Percentiles rank a stretch among this genome's conserved stretches.
phyloP scores from a whole-genome alignment of 2,888 invertebrate species.

The Cosmia trapezina region DNA sequence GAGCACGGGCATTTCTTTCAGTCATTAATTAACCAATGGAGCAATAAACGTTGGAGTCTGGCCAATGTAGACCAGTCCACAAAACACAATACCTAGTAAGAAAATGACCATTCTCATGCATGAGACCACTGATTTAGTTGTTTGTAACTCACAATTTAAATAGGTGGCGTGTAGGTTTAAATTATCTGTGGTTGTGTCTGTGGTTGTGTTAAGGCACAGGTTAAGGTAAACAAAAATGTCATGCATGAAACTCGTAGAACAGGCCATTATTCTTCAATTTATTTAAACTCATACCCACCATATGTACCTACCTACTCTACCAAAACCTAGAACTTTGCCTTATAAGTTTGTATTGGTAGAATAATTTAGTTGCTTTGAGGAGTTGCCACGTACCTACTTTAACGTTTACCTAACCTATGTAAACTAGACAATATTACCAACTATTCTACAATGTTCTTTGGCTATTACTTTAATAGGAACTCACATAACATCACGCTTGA shows the following conservation, averaged over 20 bases:
- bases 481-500: not conserved
- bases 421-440: conserved; percentile 35
- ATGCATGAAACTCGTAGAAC: not conserved
- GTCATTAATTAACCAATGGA: conserved; percentile 29
- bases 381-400: conserved; percentile 43
- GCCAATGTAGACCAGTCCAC: conserved; percentile 35
- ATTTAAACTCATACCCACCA: conserved; percentile 16
- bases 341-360: conserved; percentile 49
- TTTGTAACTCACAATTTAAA: conserved; percentile 7
- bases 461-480: conserved; percentile 9
- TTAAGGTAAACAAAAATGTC: not conserved
- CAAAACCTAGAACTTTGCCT: conserved; percentile 30
- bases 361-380: conserved; percentile 45
- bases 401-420: conserved; percentile 36
- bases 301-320: conserved; percentile 1
- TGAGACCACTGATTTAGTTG: conserved; percentile 13
- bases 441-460: conserved; percentile 21
- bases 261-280: conserved; percentile 8
- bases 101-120: conserved; percentile 1
- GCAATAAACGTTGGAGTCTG: conserved; percentile 33
- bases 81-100: conserved; percentile 16
- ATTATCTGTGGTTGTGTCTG: too few relatives aligned
- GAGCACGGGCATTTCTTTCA: conserved; percentile 14
- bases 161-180: too few relatives aligned
- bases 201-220: too few relatives aligned